These are phyloP conservation scores for Mus pahari DNA, from an alignment of 2,113 vertebrate species.

Conservation along the genomic window DNA sequence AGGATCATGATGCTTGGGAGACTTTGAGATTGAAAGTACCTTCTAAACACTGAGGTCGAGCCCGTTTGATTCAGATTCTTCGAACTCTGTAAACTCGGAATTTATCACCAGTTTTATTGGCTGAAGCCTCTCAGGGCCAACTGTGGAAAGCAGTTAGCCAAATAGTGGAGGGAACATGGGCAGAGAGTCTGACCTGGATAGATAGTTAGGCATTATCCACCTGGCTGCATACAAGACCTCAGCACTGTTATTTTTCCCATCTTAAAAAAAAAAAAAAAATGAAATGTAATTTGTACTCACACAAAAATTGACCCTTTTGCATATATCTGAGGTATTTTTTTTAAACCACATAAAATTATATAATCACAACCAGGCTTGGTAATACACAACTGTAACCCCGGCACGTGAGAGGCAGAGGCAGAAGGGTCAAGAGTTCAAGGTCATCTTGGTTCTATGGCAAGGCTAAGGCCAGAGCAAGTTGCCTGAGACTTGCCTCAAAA, in stretches of 20 bases:
- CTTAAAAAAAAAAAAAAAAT: not conserved
- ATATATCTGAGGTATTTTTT: not conserved
- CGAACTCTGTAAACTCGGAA: constrained; percentile 36
- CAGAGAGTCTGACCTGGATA: not conserved
- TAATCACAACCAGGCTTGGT: not conserved
- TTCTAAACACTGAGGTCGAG: constrained; percentile 55
- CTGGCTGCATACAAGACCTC: not conserved
- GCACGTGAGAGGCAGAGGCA: not conserved
- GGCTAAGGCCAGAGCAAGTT: not conserved
- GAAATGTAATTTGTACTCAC: not conserved
- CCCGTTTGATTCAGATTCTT: constrained; percentile 39
- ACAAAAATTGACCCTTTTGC: not conserved
- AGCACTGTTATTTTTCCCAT: not conserved
- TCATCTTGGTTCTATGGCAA: not conserved
- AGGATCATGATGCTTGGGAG: constrained; percentile 27
- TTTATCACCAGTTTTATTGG: not conserved
- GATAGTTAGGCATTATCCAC: not conserved
- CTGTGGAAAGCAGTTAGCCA: not conserved
- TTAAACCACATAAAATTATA: not conserved
- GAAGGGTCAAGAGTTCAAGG: not conserved
- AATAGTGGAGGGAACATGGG: not conserved
- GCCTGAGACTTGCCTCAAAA: not conserved
- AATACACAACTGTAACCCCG: not conserved
- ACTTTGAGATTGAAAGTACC: constrained; percentile 37
- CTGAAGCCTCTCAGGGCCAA: not conserved